Base-by-base conservation (phyloP, 37 sponge, comb jelly and placozoan genomes). In the Crambe crambe region DNA sequence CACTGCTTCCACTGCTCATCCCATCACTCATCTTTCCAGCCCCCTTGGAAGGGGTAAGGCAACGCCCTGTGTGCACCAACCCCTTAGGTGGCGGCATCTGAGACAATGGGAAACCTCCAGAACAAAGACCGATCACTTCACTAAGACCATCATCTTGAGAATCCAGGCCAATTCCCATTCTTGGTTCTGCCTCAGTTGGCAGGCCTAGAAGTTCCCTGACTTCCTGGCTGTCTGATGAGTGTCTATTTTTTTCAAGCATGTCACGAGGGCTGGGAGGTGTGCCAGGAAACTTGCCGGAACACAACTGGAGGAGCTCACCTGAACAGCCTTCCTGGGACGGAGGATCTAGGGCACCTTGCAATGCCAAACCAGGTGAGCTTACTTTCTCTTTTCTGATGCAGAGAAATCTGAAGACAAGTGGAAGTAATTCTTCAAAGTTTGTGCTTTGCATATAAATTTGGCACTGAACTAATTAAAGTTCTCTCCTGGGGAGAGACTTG, bases 121-220 rank as follows among this genome's bases (percentile, higher is more conserved):
- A 91, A 56, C 88, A 91, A 35, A 87, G 67, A 15, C 67, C 84
- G 0, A 87, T 34, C 2, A 91, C 74, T 18, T 87, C 81, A 32
- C 43, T 84, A 43, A 70, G 30, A 6, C 76, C 70, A 32, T 22
- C 22, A n/a, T n/a, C n/a, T n/a, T n/a, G n/a, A 3, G 57, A 70
- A 32, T 25, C 64, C 10, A 60, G 73, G 6, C 64, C 42, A 1
- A 51, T 39, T 5, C 31, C 54, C 9, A 6, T 34, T 39, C 76
- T 40, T 37, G 62, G 9, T 2, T 59, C 25, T 2, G 25, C 15
- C 6, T 15, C 25, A 41, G 37, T 32, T 25, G 57, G 39, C 4
- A 79, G 51, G n/a, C 83, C 86, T 10, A 84, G 67, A 57, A 81
- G 65, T 31, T 90, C 74, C 42, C 77, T 57, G 30, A 83, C 73